Conservation (phyloP, 1,140 invertebrate species). For the Proctacanthus coquilletti region DNA sequence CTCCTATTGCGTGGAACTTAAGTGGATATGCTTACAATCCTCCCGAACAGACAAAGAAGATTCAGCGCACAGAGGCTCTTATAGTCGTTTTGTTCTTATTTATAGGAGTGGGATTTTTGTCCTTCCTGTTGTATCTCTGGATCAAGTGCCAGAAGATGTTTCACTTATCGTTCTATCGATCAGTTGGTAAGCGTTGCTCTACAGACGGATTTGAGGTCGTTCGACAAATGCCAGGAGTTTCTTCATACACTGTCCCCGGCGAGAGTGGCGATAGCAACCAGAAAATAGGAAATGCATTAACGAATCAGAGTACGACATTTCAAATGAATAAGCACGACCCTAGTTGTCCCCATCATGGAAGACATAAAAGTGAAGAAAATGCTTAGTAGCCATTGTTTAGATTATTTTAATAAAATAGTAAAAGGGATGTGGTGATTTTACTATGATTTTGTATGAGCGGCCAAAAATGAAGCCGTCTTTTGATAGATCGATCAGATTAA, state of each 20-base stretch:
- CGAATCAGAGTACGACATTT: too few relatives aligned
- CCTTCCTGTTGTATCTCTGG: slow-evolving; percentile 21
- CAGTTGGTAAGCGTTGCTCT: slow-evolving; percentile 8
- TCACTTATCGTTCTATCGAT: slow-evolving; percentile 20
- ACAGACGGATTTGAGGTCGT: slow-evolving; percentile 25
- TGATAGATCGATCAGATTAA: too few relatives aligned
- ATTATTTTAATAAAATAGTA: too few relatives aligned
- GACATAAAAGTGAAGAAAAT: slow-evolving; percentile 7
- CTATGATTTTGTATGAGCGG: too few relatives aligned
- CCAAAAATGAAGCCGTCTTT: too few relatives aligned
- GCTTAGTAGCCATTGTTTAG: slow-evolving; percentile 1
- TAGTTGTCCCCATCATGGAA: too few relatives aligned
- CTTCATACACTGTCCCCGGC: slow-evolving; percentile 5
- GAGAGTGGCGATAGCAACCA: slow-evolving; percentile 4
- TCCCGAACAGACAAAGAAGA: slow-evolving; percentile 14
- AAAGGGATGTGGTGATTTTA: too few relatives aligned
- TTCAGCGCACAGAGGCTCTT: slow-evolving; percentile 17
- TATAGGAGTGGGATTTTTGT: slow-evolving; percentile 19
- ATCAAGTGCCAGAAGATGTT: slow-evolving; percentile 24
- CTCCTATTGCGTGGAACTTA: slow-evolving; percentile 20
- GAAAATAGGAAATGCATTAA: too few relatives aligned
- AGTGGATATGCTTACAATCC: neutral
- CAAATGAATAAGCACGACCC: too few relatives aligned
- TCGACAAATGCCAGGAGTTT: slow-evolving; percentile 12
- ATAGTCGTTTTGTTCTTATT: slow-evolving; percentile 26